Percentiles rank a stretch among this genome's conserved stretches.
phyloP scores from a whole-genome alignment of 92 coral and sea anemone species.

The Porites evermanni region DNA sequence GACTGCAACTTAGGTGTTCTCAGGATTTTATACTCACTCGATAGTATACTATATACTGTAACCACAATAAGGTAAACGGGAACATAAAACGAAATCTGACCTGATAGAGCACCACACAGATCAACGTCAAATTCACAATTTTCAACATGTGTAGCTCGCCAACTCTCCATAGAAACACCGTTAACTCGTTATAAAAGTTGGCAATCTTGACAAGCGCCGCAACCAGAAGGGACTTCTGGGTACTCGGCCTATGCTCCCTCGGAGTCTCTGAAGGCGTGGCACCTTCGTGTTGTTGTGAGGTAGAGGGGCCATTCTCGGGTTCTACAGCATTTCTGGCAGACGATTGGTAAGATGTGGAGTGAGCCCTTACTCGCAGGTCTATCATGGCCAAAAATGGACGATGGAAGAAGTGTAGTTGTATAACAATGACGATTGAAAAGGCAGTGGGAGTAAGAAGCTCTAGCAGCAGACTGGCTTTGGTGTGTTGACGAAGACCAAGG shows the following conservation, averaged over 20 bases:
- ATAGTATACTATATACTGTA: no score
- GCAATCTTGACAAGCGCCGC: conserved; percentile 63
- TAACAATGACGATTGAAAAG: conserved; percentile 95
- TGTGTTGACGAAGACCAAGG: conserved; percentile 98
- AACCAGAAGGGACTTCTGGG: conserved; percentile 65
- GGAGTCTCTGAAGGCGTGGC: conserved; percentile 16
- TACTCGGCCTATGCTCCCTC: conserved; percentile 19
- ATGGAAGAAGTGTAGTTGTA: conserved; percentile 96
- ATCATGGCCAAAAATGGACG: conserved; percentile 99
- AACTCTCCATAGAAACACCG: conserved; percentile 93
- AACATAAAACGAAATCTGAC: conserved; percentile 43
- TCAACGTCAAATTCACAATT: conserved; percentile 85
- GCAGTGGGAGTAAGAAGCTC: conserved; percentile 97
- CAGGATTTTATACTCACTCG: no score
- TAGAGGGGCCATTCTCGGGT: conserved; percentile 24
- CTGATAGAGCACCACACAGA: conserved; percentile 95
- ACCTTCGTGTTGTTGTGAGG: conserved; percentile 5
- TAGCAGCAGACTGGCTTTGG: conserved; percentile 90
- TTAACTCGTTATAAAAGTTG: conserved; percentile 79
- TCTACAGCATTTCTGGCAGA: conserved; percentile 10
- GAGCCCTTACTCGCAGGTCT: conserved; percentile 72
- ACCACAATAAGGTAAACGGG: not conserved
- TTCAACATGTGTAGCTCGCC: conserved; percentile 96
- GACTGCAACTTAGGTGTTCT: no score
- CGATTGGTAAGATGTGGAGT: conserved; percentile 32